A percentile compares a stretch with the other conserved stretches of the same genome.
Conservation (phyloP, 1,140 invertebrate genomes). For the Drosophila kikkawai region DNA sequence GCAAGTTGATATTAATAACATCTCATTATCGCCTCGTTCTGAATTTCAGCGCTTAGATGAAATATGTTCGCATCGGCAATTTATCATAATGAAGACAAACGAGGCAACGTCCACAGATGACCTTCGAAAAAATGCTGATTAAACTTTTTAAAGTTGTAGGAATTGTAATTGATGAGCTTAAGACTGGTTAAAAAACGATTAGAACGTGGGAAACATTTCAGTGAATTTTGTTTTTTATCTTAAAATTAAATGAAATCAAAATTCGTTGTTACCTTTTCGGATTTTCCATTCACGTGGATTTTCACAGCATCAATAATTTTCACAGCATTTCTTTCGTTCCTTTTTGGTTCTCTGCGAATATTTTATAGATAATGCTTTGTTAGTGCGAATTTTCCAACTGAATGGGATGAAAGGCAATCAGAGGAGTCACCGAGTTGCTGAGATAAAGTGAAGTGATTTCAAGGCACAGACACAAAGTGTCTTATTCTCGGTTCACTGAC, state of each 20-base stretch:
- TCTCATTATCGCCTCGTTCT: slow-evolving; percentile 76
- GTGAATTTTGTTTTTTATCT: too few species aligned
- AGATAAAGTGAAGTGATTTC: slow-evolving; percentile 8
- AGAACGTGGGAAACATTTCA: background rate
- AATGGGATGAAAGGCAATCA: slow-evolving; percentile 45
- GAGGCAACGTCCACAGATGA: slow-evolving; percentile 31
- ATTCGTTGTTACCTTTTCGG: slow-evolving; percentile 2
- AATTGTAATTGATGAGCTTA: slow-evolving; percentile 52
- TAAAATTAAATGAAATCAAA: background rate
- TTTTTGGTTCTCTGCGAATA: slow-evolving; percentile 5
- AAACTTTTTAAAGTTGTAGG: slow-evolving; percentile 28
- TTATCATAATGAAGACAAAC: slow-evolving; percentile 74
- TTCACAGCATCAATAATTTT: slow-evolving; percentile 5
- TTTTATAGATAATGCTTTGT: slow-evolving; percentile 23
- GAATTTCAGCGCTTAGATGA: slow-evolving; percentile 62
- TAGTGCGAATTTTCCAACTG: slow-evolving; percentile 34
- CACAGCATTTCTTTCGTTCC: background rate
- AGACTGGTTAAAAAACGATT: slow-evolving; percentile 12
- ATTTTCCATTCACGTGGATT: background rate
- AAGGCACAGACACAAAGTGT: slow-evolving; percentile 26
- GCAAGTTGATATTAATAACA: slow-evolving; percentile 80
- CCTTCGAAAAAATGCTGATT: slow-evolving; percentile 34
- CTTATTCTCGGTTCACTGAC: slow-evolving; percentile 40
- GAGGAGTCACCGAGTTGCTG: slow-evolving; percentile 22
- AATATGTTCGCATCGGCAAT: slow-evolving; percentile 70